Conservation (phyloP, 2,113 vertebrate species). For the Aegotheles bennettii region DNA sequence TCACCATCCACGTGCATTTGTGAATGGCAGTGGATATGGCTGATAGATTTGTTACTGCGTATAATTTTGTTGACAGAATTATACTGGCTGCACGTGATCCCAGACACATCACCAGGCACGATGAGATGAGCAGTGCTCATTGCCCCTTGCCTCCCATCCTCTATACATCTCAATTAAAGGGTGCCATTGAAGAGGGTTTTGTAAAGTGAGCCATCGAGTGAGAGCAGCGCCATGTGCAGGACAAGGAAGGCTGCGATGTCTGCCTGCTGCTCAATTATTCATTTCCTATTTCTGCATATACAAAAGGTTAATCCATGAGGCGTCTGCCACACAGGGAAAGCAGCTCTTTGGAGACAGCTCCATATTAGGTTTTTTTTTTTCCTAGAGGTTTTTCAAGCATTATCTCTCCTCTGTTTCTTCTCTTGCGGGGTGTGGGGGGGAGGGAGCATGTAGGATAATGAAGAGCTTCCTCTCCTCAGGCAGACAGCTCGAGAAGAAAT, state of each 20-base stretch:
- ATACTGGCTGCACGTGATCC: background rate
- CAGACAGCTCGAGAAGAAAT: background rate
- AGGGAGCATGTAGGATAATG: background rate
- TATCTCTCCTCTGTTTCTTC: constrained; percentile 44
- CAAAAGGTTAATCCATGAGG: constrained; percentile 62
- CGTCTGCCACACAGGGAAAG: constrained; percentile 34
- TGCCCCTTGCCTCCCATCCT: background rate
- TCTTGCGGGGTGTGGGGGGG: rapidly evolving
- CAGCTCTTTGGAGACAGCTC: constrained; percentile 57
- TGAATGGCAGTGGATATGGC: rapidly evolving
- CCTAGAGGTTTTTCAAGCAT: background rate
- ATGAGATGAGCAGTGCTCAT: background rate
- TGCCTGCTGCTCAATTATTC: constrained; percentile 46
- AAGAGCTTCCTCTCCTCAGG: background rate
- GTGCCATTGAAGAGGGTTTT: background rate
- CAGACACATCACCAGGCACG: background rate
- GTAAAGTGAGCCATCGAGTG: background rate
- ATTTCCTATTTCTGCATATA: constrained; percentile 45
- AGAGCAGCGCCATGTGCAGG: background rate
- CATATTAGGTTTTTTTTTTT: background rate
- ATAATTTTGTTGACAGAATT: background rate
- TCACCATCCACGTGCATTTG: rapidly evolving
- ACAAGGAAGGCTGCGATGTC: background rate
- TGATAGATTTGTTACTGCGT: background rate
- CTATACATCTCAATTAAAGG: background rate